Evolutionary conservation across 2,888 invertebrate species (phyloP).

Genomic region (Tuberolachnus salignus): DNA sequence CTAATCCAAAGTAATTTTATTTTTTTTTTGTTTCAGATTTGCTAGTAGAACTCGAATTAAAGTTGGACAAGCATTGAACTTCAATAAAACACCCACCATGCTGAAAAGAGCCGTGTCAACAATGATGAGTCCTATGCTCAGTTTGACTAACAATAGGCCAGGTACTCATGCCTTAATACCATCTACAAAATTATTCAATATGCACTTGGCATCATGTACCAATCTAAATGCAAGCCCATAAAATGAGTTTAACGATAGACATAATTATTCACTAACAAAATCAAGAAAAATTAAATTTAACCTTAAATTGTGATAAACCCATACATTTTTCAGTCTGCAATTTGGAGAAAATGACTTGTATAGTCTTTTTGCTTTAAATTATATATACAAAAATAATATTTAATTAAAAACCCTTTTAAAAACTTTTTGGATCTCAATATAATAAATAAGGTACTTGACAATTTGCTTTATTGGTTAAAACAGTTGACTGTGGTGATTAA

Average conservation of each 20-base stretch:
- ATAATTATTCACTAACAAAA: constrained; percentile 46
- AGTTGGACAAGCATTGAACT: constrained; percentile 92
- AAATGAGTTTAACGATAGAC: constrained; percentile 24
- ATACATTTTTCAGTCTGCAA: constrained; percentile 29
- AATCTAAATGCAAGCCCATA: constrained; percentile 63
- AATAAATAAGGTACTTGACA: constrained; percentile 48
- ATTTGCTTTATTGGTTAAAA: constrained; percentile 20
- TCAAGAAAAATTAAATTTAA: constrained; percentile 27
- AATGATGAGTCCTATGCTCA: constrained; percentile 83
- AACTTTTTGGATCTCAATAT: constrained; percentile 51
- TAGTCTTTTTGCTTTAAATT: constrained; percentile 39
- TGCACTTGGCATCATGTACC: constrained; percentile 69
- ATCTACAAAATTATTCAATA: constrained; percentile 56
- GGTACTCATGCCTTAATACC: constrained; percentile 53
- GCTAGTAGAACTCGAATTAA: constrained; percentile 82
- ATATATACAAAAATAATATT: constrained; percentile 23
- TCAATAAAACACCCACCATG: constrained; percentile 93
- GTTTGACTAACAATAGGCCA: constrained; percentile 33
- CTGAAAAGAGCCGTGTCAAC: constrained; percentile 92
- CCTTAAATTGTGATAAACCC: constrained; percentile 25
- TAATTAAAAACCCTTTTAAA: constrained; percentile 39
- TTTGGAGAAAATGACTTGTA: constrained; percentile 47
- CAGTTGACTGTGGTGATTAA: constrained; percentile 48
- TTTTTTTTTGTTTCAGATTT: constrained; percentile 64
- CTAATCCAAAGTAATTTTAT: neutral